Conservation (phyloP, 1,140 invertebrate genomes). For the Drosophila quadrilineata region DNA sequence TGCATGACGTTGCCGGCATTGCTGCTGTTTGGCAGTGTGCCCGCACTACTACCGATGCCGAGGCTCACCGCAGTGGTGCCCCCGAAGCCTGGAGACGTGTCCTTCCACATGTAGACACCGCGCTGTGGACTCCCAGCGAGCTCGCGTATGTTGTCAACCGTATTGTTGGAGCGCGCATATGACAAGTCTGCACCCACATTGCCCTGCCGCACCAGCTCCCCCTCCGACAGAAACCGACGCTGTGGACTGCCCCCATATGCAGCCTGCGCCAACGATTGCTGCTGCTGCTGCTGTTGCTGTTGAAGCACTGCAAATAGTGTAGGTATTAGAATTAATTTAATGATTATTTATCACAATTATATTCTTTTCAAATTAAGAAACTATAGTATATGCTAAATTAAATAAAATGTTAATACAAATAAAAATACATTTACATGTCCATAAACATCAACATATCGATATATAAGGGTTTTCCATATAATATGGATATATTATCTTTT, state of each 20-base stretch:
- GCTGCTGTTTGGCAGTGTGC: slow-evolving; percentile 67
- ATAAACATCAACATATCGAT: too few relatives aligned
- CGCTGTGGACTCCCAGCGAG: slow-evolving; percentile 91
- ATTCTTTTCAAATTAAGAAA: too few relatives aligned
- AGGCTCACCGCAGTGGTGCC: slow-evolving; percentile 47
- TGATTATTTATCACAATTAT: too few relatives aligned
- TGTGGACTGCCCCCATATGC: slow-evolving; percentile 86
- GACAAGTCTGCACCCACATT: slow-evolving; percentile 83
- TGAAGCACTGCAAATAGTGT: slow-evolving; percentile 36
- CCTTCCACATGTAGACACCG: slow-evolving; percentile 92
- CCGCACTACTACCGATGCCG: slow-evolving; percentile 75
- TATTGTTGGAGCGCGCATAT: slow-evolving; percentile 84
- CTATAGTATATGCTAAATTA: too few relatives aligned
- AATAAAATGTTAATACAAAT: too few relatives aligned
- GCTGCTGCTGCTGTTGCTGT: slow-evolving; percentile 49
- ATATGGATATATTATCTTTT: too few relatives aligned
- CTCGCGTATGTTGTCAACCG: slow-evolving; percentile 87
- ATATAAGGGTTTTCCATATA: too few relatives aligned
- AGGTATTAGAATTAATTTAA: background rate
- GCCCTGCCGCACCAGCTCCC: slow-evolving; percentile 89
- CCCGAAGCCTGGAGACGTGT: slow-evolving; percentile 84
- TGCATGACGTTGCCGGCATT: slow-evolving; percentile 47
- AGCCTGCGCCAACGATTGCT: slow-evolving; percentile 53
- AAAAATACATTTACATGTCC: too few relatives aligned
- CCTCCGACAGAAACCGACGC: slow-evolving; percentile 91